Evolutionary conservation across 92 coral and sea anemone species (phyloP), one percentile per base, ranked within the genome.

Genomic region (Anthopleura xanthogrammica): DNA sequence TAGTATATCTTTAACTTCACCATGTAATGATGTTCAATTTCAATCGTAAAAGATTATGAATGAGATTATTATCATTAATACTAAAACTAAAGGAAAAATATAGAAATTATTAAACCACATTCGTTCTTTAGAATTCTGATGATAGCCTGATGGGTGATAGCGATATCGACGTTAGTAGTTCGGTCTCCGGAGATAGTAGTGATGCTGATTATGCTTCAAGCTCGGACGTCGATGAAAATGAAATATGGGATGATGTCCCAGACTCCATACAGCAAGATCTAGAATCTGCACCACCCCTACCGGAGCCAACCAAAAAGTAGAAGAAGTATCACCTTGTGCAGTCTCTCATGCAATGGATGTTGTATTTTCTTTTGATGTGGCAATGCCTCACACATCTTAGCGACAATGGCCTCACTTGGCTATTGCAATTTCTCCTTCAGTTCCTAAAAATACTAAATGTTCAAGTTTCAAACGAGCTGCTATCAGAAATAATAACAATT

Each of bases 381-480:
- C 85, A 86, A 50, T 46, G 85, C 16, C 40, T 86, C 19, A 79
- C 85, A 16, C 84, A 86, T 72, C 76, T 86, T 24, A 80, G 89
- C 50, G 89, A 86, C 66, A 80, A 86, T 75, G 89, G 89, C 20
- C 85, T 86, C 11, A 76, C 85, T 39, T 86, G 89, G 85, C 52
- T 86, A 62, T n/a, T 86, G 83, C 80, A 60, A 42, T 86, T 86
- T 58, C 85, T 86, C 58, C 54, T 86, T 23, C 89, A 86, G 29
- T 86, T 86, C 60, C 72, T 86, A 20, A 80, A 74, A 54, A 83
- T 76, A 19, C 52, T 86, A 7, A 80, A 86, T 72, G 65, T 86
- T 57, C 52, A 86, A 60, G 77, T 80, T 17, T 20, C 89, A 7
- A 42, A 56, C 78, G 80, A 80, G 52, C 52, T 80, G 70, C 57